Percentiles rank a stretch among this genome's conserved stretches.
Conservation (phyloP, 2,113 vertebrate genomes). For the Larimichthys polyactis region DNA sequence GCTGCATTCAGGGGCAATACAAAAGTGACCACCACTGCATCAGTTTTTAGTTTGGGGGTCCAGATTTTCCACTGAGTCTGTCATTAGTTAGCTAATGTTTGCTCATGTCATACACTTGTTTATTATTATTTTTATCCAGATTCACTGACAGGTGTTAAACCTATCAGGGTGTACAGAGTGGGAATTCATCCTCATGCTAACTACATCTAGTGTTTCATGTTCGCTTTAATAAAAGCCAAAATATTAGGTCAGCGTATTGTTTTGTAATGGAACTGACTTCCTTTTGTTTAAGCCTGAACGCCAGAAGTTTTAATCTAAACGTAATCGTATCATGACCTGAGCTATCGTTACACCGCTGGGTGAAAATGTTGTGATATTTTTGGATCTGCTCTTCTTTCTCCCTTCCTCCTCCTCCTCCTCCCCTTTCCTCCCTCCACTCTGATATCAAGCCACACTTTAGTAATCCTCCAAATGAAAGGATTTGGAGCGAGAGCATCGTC, state of each 20-base stretch:
- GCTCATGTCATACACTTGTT: too few species aligned
- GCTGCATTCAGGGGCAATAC: too few species aligned
- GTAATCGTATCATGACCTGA: conserved; percentile 32
- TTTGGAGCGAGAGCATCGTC: conserved; percentile 78
- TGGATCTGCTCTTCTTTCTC: conserved; percentile 53
- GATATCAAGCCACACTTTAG: conserved; percentile 82
- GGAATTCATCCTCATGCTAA: too few species aligned
- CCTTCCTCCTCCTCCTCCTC: conserved; percentile 18
- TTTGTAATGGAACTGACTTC: neutral
- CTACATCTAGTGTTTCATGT: too few species aligned
- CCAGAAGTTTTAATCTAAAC: neutral
- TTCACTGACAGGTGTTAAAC: too few species aligned
- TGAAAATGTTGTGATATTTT: conserved; percentile 73
- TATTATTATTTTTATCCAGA: too few species aligned
- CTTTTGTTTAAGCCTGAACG: conserved; percentile 3
- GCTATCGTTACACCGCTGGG: conserved; percentile 38
- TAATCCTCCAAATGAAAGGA: conserved; percentile 83
- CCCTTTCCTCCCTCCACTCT: conserved; percentile 57
- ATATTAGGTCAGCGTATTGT: neutral
- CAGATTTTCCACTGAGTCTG: too few species aligned
- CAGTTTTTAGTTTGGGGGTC: too few species aligned
- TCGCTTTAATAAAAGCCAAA: neutral
- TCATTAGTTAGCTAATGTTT: too few species aligned
- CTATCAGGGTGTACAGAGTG: too few species aligned
- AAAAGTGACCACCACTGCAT: too few species aligned